These are phyloP conservation scores for Ichneumoninae sp. DNA, from an alignment of 2,888 invertebrate species.

Conservation along the genomic window DNA sequence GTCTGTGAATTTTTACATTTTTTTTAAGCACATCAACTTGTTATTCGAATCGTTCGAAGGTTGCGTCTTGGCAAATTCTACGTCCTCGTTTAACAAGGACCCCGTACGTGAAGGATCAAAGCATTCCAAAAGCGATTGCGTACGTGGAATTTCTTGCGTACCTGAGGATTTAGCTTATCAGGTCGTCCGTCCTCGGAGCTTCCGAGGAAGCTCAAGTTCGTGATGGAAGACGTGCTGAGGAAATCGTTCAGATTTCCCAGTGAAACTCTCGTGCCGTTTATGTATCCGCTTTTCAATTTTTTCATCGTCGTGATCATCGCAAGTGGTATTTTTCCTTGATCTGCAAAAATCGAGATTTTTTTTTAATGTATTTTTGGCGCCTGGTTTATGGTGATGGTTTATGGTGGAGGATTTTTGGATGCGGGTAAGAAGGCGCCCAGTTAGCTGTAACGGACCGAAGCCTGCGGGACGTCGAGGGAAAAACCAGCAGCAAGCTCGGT, in stretches of 20 bases:
- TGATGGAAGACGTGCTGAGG: constrained; percentile 98
- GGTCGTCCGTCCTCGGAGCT: constrained; percentile 97
- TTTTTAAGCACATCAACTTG: too few species aligned
- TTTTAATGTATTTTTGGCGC: neutral
- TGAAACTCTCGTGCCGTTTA: constrained; percentile 98
- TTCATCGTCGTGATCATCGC: constrained; percentile 99
- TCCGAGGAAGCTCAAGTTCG: constrained; percentile 97
- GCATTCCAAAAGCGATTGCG: neutral
- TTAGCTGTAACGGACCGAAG: constrained; percentile 3
- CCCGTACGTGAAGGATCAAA: neutral
- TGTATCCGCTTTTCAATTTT: constrained; percentile 98
- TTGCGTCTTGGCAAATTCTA: too few species aligned
- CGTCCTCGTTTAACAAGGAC: too few species aligned
- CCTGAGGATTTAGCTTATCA: constrained; percentile 86
- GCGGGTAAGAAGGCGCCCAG: constrained; percentile 25
- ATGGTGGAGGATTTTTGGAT: neutral
- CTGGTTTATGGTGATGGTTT: too few species aligned
- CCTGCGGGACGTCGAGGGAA: constrained; percentile 15
- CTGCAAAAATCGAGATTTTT: constrained; percentile 84
- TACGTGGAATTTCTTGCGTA: constrained; percentile 51
- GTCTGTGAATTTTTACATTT: too few species aligned
- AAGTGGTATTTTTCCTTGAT: constrained; percentile 95
- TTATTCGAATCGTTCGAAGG: too few species aligned
- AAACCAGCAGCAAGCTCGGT: constrained; percentile 38
- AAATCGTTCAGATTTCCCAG: constrained; percentile 98